Evolutionary conservation across 2,888 invertebrate species (phyloP).

Genomic region (Drosophila macrospina): DNA sequence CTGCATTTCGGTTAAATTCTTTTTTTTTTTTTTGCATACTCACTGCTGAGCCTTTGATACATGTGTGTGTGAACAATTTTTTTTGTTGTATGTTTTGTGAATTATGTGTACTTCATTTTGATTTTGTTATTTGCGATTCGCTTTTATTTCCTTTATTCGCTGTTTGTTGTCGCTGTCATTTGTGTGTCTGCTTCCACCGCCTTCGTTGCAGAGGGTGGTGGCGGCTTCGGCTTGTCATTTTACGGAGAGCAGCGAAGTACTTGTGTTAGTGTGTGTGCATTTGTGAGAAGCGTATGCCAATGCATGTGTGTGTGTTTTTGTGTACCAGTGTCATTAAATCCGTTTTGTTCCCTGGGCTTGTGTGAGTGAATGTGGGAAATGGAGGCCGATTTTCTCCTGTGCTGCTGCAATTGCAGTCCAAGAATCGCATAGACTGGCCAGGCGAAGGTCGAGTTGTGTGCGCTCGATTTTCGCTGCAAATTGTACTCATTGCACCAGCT

Average conservation of each 20-base stretch:
- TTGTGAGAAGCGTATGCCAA: slow-evolving; percentile 30
- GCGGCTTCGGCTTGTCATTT: slow-evolving; percentile 57
- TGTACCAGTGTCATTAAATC: slow-evolving; percentile 46
- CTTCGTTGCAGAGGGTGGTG: slow-evolving; percentile 69
- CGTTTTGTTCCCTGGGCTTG: slow-evolving; percentile 46
- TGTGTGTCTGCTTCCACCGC: slow-evolving; percentile 51
- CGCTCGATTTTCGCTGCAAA: slow-evolving; percentile 8
- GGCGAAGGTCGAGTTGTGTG: slow-evolving; percentile 39
- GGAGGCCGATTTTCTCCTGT: slow-evolving; percentile 51
- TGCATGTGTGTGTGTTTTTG: slow-evolving; percentile 17
- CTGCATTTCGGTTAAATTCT: slow-evolving; percentile 37
- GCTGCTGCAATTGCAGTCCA: slow-evolving; percentile 28
- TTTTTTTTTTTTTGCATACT: slow-evolving; percentile 26
- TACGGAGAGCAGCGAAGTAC: slow-evolving; percentile 29
- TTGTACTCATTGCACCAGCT: slow-evolving; percentile 11
- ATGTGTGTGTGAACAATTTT: slow-evolving; percentile 1
- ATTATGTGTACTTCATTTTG: slow-evolving; percentile 60
- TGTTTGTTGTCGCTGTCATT: slow-evolving; percentile 68
- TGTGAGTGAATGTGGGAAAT: slow-evolving; percentile 45
- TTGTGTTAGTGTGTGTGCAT: slow-evolving; percentile 30
- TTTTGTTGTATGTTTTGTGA: slow-evolving; percentile 3
- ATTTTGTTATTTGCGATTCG: slow-evolving; percentile 69
- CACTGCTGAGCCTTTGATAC: slow-evolving; percentile 13
- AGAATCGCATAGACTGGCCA: slow-evolving; percentile 28
- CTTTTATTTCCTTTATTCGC: slow-evolving; percentile 78